Base-by-base conservation (phyloP, 2,888 invertebrate species). In the Agrilus cyanescens region DNA sequence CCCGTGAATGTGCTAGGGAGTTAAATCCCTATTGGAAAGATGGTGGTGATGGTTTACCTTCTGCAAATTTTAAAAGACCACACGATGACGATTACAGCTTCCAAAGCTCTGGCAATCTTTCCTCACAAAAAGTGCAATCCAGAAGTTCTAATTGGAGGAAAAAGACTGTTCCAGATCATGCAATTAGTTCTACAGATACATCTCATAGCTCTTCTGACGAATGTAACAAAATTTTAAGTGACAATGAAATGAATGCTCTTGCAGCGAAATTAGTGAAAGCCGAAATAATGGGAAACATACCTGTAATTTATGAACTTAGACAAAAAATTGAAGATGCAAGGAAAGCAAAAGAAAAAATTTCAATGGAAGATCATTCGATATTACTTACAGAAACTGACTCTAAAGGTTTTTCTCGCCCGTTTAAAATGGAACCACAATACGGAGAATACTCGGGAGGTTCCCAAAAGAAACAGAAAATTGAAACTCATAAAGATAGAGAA, bases 1-100 rank as follows among this genome's bases (percentile, higher is more conserved):
- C 85, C 12, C 76, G 81, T 1, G 80, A 79, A 48, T 82, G 82
- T 61, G 66, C 65, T 2, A 71, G 81, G 56, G 94, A 95, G 67
- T 68, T 94, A 41, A 95, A 95, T 72, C 93, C 90, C 0, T 86
- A 88, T 59, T 94, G 93, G 91, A 90, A 84, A 70, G 73, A 82
- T 64, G 90, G 89, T 35, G 94, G 94, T 1, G 76, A 75, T 40
- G 94, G 94, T 2, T 60, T 94, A 45, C 94, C 94, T 0, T 62
- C 52, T 39, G 35, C 32, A 62, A 68, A 49, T 60, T 61, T 56
- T 62, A 65, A 52, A 57, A 63, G 53, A 67, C 76, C 76, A 30
- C 50, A 56, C 14, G 65, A 69, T 31, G 71, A 75, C 45, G 59
- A 57, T 38, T 61, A 25, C 65, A 48, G 62, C 62, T 48, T 67